phyloP scores from a whole-genome alignment of 2,113 vertebrate genomes.

The Bubalus kerabau region DNA sequence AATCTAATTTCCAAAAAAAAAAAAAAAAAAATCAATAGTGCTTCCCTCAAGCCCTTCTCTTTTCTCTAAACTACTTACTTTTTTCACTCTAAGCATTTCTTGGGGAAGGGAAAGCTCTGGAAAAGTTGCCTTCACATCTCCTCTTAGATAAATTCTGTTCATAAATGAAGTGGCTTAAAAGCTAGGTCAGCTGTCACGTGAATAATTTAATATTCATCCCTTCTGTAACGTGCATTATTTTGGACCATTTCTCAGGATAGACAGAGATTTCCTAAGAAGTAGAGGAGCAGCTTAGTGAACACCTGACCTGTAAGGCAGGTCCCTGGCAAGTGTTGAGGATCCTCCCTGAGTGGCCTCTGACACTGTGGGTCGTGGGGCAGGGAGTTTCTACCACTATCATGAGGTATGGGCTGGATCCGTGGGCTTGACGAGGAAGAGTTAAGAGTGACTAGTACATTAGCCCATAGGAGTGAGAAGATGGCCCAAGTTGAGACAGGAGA shows the following conservation, averaged over 20 bases:
- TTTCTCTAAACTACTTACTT: background rate
- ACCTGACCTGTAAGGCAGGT: background rate
- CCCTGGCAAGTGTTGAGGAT: fast-evolving
- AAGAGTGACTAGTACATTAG: background rate
- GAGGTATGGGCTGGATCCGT: background rate
- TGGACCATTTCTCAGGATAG: background rate
- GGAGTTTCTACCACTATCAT: background rate
- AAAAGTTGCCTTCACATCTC: background rate
- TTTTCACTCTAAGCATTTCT: background rate
- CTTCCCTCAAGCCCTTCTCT: background rate
- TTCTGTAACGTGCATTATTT: background rate
- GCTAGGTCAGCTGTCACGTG: background rate
- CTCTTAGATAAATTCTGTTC: background rate
- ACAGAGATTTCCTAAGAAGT: background rate
- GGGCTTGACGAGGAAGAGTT: background rate
- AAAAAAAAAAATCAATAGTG: background rate
- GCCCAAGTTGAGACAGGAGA: background rate
- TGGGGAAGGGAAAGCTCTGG: background rate
- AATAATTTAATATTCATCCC: background rate
- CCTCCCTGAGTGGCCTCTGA: background rate
- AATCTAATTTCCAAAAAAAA: background rate
- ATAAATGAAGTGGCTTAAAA: background rate
- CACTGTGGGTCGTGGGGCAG: background rate
- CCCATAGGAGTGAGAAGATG: background rate
- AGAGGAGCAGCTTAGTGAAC: no score